phyloP scores from a whole-genome alignment of 2,888 invertebrate genomes.

The Terebella lapidaria region DNA sequence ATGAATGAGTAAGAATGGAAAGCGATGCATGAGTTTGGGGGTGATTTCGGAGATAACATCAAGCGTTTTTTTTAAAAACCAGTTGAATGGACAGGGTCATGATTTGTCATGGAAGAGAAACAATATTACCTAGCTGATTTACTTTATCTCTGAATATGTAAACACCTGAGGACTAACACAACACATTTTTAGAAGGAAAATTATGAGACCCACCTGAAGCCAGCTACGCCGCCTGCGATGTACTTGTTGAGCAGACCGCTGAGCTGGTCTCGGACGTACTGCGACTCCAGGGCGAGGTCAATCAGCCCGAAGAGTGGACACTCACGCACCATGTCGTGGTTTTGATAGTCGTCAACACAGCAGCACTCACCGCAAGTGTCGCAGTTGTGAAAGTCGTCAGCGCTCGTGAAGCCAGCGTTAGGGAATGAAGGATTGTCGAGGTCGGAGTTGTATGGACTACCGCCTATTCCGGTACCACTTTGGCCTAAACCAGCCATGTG shows the following conservation, averaged over 20 bases:
- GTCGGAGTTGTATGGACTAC: conserved; percentile 48
- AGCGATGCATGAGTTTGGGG: too few relatives aligned
- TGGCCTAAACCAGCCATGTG: conserved; percentile 74
- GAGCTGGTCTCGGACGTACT: conserved; percentile 37
- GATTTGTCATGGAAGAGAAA: too few relatives aligned
- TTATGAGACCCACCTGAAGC: too few relatives aligned
- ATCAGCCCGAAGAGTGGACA: conserved; percentile 69
- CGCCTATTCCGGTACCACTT: conserved; percentile 57
- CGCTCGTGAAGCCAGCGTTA: conserved; percentile 50
- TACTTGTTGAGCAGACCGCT: conserved; percentile 35
- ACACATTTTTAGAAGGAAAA: too few relatives aligned
- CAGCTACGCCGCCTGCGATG: conserved; percentile 41
- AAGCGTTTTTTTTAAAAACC: too few relatives aligned
- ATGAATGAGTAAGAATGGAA: too few relatives aligned
- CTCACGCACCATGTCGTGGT: conserved; percentile 55
- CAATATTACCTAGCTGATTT: too few relatives aligned
- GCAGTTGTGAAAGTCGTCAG: conserved; percentile 63
- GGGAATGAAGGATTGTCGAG: conserved; percentile 44
- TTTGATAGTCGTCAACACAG: background rate
- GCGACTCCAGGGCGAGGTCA: conserved; percentile 68
- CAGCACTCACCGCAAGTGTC: conserved; percentile 14
- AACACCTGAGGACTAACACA: too few relatives aligned
- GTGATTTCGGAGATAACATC: too few relatives aligned
- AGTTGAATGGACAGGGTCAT: too few relatives aligned
- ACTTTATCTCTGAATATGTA: too few relatives aligned